Evolutionary conservation across 2,888 invertebrate species (phyloP).

Genomic region (Melanophora roralis): DNA sequence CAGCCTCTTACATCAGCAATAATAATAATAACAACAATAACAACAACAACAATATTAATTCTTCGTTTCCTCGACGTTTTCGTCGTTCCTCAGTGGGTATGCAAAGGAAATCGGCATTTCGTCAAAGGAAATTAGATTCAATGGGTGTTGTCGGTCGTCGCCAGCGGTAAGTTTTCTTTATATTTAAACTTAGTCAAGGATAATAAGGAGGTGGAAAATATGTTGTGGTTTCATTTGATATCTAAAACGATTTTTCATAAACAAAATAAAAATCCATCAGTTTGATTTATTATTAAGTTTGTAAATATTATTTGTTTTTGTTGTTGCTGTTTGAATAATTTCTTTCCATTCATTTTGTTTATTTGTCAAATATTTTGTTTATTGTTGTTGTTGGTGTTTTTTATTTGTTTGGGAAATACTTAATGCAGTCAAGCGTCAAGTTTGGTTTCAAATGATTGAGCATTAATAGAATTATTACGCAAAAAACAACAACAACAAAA

Average conservation of each 20-base stretch:
- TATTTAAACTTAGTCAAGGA: background rate
- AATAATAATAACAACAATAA: slow-evolving; percentile 15
- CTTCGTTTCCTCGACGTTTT: slow-evolving; percentile 65
- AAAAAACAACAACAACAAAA: background rate
- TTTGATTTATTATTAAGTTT: background rate
- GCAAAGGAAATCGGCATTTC: slow-evolving; percentile 74
- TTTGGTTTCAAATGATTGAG: slow-evolving; percentile 10
- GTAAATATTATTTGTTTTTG: background rate
- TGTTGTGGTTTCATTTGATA: too few species aligned
- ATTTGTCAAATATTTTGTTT: background rate
- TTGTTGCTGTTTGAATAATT: background rate
- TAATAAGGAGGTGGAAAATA: too few species aligned
- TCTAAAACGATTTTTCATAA: background rate
- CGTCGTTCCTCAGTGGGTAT: slow-evolving; percentile 74
- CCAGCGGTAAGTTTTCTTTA: slow-evolving; percentile 70
- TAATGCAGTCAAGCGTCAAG: slow-evolving; percentile 26
- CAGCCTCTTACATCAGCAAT: slow-evolving; percentile 19
- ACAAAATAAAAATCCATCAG: background rate
- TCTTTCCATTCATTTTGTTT: background rate
- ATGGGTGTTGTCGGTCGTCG: slow-evolving; percentile 72
- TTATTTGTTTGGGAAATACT: background rate
- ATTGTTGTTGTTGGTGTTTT: background rate
- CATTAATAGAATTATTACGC: background rate
- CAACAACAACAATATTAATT: slow-evolving; percentile 2
- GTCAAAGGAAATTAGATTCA: slow-evolving; percentile 75